Base-by-base conservation (phyloP, 2,797 vertebrate genomes). In the Alosa sapidissima region DNA sequence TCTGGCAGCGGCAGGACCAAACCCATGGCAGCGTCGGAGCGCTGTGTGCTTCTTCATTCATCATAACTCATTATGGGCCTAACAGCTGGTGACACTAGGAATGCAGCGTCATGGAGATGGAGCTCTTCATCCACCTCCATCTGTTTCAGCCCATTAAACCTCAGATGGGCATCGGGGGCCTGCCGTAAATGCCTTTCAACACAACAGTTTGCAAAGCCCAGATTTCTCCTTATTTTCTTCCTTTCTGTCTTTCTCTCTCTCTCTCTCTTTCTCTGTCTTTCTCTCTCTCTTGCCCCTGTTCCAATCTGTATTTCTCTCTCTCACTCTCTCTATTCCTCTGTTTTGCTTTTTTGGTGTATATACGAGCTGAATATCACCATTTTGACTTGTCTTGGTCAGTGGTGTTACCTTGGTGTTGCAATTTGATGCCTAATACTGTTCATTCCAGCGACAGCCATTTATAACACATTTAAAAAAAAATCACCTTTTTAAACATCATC, bases 101-200 rank as follows among this genome's bases (percentile, higher is more conserved):
- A 88, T 88, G 87, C 88, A 86, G 82, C 82, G 89, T 92, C 90
- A 93, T 85, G 83, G 92, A 92, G 89, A 94, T 90, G 89, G 84
- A 92, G 89, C 87, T 88, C 88, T 87, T 87, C 84, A 87, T 90
- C 87, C 85, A 85, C 83, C 91, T 91, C 93, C 90, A 93, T 94
- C 92, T 93, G 92, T 93, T 95, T 94, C 92, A 93, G 88, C 75
- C 89, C 90, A 93, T 95, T 95, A 95, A 90, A 89, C 87, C 91
- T 85, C 81, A 93, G 91, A 94, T 93, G 92, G 93, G 93, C 19
- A 19, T 7, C 90, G 81, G 52, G 75, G 82, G 86, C 0, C 90
- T 91, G 60, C 21, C 58, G 82, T 89, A 88, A 89, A 90, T 86
- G 87, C 87, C 86, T 90, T 87, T 21, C 72, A 78, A 47, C 41